Conservation (phyloP, 2,797 vertebrate genomes). For the Clarias pachynema region DNA sequence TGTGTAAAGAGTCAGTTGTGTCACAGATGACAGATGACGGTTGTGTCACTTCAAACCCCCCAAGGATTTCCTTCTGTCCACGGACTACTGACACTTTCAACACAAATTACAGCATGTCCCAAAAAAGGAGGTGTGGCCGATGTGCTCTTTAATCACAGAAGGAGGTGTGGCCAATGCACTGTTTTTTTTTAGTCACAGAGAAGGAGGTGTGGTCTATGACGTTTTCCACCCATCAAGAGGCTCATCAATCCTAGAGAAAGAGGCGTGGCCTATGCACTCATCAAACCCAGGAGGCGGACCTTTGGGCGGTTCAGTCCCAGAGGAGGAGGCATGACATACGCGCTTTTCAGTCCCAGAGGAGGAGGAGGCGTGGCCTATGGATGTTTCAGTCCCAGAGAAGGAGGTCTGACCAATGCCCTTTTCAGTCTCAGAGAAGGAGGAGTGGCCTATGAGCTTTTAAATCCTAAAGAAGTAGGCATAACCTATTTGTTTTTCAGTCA, state of each 20-base stretch:
- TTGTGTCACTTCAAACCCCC: neutral
- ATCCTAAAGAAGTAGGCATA: neutral
- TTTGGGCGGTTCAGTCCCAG: no score
- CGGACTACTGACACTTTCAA: neutral
- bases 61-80: neutral
- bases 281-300: no score
- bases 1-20: neutral
- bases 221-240: no score
- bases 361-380: neutral
- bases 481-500: neutral
- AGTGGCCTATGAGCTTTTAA: neutral
- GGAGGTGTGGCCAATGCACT: neutral
- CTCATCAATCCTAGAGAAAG: neutral
- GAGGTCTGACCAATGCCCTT: neutral
- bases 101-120: neutral
- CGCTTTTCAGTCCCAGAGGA: neutral
- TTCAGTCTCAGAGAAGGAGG: neutral
- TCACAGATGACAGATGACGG: constrained; percentile 26
- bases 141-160: neutral
- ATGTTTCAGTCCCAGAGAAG: neutral
- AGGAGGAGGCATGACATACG: neutral
- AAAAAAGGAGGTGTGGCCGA: neutral
- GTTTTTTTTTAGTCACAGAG: neutral
- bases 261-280: neutral
- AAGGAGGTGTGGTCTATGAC: neutral